Evolutionary conservation across 2,113 vertebrate genomes (phyloP).

Genomic region (Cygnus buccinator): DNA sequence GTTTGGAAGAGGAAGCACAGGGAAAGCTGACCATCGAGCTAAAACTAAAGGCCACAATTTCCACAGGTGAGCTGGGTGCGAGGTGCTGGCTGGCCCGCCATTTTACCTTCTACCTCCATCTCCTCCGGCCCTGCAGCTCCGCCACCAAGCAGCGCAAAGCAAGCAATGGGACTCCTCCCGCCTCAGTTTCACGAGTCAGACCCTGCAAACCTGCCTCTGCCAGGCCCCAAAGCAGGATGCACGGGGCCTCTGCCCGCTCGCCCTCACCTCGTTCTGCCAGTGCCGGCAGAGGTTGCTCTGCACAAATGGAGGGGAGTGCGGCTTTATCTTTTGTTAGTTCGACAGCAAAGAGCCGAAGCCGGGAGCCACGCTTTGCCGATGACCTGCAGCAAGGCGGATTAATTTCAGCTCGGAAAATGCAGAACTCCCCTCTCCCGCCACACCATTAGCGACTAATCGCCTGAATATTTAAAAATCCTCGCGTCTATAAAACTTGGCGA

Average conservation of each 20-base stretch:
- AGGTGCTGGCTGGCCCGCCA: background rate
- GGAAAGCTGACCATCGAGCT: background rate
- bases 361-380: background rate
- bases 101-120: background rate
- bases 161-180: background rate
- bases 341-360: background rate
- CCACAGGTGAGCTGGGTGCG: background rate
- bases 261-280: background rate
- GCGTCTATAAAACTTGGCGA: conserved; percentile 61
- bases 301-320: background rate
- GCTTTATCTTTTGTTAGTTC: conserved; percentile 37
- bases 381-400: conserved; percentile 52
- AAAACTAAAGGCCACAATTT: background rate
- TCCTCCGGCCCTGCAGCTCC: background rate
- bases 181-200: fast-evolving
- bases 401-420: conserved; percentile 35
- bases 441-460: background rate
- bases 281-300: conserved; percentile 41
- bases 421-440: conserved; percentile 34
- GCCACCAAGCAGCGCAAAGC: background rate
- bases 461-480: conserved; percentile 68
- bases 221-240: background rate
- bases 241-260: background rate
- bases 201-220: fast-evolving
- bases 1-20: background rate